A percentile compares a stretch with the other conserved stretches of the same genome.
phyloP scores from a whole-genome alignment of 2,113 vertebrate genomes.

The Tachycineta bicolor region DNA sequence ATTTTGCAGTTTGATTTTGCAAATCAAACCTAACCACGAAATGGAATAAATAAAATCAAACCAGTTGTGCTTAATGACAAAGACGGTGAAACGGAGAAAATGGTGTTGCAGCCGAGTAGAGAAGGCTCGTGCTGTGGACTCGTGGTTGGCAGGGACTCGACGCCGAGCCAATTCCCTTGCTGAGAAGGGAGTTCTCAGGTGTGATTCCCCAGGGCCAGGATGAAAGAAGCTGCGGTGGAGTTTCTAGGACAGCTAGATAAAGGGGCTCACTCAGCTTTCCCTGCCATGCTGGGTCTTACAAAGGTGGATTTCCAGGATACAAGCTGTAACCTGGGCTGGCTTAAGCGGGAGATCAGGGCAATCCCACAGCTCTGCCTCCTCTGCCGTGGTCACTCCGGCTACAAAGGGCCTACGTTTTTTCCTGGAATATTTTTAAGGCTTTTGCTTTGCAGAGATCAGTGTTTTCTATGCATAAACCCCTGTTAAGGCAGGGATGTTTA shows the following conservation, averaged over 20 bases:
- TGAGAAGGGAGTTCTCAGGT: neutral
- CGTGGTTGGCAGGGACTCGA: fast-evolving
- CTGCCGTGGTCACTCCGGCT: fast-evolving
- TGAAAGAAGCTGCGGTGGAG: neutral
- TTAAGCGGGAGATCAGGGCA: neutral
- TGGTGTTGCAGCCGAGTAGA: fast-evolving
- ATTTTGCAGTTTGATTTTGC: neutral
- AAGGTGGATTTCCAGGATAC: neutral
- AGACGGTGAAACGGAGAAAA: neutral
- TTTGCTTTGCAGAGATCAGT: neutral
- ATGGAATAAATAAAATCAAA: neutral
- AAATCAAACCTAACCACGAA: neutral
- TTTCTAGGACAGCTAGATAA: neutral
- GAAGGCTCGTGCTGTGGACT: neutral
- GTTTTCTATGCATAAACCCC: neutral
- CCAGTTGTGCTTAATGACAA: neutral
- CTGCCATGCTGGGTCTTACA: fast-evolving
- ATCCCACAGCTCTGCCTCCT: neutral
- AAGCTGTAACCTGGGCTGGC: neutral
- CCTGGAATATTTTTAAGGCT: neutral
- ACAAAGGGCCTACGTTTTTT: neutral
- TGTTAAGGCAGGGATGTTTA: neutral
- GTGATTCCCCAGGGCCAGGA: neutral
- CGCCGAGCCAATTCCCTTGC: fast-evolving
- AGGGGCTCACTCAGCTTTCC: neutral